Evolutionary conservation across 2,113 vertebrate species (phyloP).

Genomic region (Chionodraco myersi): DNA sequence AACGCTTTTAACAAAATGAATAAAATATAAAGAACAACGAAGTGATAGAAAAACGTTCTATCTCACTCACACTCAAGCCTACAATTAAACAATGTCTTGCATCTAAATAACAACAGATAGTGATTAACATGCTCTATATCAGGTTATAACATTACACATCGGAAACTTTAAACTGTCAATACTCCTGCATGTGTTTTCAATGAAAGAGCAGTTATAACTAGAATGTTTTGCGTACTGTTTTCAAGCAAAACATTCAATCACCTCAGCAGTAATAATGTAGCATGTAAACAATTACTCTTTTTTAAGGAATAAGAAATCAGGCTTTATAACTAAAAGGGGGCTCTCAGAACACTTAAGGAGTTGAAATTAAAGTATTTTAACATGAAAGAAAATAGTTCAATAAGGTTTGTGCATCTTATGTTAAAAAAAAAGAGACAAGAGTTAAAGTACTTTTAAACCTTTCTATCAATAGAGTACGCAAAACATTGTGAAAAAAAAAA

Average conservation of each 20-base stretch:
- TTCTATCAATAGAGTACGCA: conserved; percentile 57
- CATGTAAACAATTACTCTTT: conserved; percentile 69
- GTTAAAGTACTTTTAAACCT: conserved; percentile 62
- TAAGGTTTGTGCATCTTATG: conserved; percentile 47
- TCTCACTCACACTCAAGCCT: conserved; percentile 33
- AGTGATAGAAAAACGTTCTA: neutral
- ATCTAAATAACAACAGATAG: conserved; percentile 34
- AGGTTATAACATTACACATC: conserved; percentile 40
- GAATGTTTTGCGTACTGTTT: conserved; percentile 19
- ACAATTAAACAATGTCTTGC: conserved; percentile 34
- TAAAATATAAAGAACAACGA: conserved; percentile 26
- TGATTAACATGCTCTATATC: conserved; percentile 54
- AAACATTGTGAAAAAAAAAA: conserved; percentile 34
- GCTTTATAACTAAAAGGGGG: neutral
- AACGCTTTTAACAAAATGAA: no score
- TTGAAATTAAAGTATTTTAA: neutral
- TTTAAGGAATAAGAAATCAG: conserved; percentile 8
- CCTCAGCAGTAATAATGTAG: conserved; percentile 51
- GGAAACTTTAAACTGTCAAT: conserved; percentile 46
- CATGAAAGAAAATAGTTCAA: neutral
- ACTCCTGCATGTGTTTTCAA: conserved; percentile 16
- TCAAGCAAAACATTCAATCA: conserved; percentile 47
- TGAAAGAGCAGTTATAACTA: conserved; percentile 29
- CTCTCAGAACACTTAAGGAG: no score
- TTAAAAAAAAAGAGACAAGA: conserved; percentile 8